Evolutionary conservation across 2,888 invertebrate species (phyloP), one percentile per base, ranked within the genome.

Genomic region (Stramonita haemastoma): DNA sequence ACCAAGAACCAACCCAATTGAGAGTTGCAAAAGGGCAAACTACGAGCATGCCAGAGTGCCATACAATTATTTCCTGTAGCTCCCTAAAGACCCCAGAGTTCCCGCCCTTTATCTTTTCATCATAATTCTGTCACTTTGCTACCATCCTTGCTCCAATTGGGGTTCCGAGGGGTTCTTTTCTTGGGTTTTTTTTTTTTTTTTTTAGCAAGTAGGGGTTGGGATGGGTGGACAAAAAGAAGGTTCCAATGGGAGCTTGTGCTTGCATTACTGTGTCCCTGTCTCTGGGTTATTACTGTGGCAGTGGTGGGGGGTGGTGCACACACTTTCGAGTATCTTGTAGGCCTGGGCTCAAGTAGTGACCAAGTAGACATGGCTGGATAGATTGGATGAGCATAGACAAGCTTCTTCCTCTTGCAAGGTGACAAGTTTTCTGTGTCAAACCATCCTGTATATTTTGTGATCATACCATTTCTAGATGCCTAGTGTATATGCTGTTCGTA

Each of bases 51-150:
- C 81, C 83, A 83, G 83, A 56, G 60, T 32, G 56, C 32, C 85
- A 85, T 89, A 84, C 89, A 89, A 89, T 89, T 89, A 89, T 89
- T 89, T 46, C 89, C 34, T 70, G 83, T 46, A 56, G 73, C 89
- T 85, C 89, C 86, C 89, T n/a, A n/a, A 86, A 89, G 89, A 56
- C 34, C 46, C 22, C n/a, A 26, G 46, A 19, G 29, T 36, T 36
- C 22, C 73, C 73, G 73, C 84, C 66, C n/a, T 66, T 70, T 89
- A 46, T 89, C 70, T 89, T 73, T 89, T 89, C 83, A 85, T 89
- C 89, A 89, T 73, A 89, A 89, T 85, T 89, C 89, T 57, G 70
- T 89, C 89, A 66, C 89, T 89, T 85, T 88, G 88, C 83, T 70
- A 84, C 36, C 56, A 29, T 13, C 32, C 73, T 29, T 11, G n/a